These are phyloP conservation scores for Eilema caniola DNA, from an alignment of 2,888 invertebrate species.

Conservation along the genomic window DNA sequence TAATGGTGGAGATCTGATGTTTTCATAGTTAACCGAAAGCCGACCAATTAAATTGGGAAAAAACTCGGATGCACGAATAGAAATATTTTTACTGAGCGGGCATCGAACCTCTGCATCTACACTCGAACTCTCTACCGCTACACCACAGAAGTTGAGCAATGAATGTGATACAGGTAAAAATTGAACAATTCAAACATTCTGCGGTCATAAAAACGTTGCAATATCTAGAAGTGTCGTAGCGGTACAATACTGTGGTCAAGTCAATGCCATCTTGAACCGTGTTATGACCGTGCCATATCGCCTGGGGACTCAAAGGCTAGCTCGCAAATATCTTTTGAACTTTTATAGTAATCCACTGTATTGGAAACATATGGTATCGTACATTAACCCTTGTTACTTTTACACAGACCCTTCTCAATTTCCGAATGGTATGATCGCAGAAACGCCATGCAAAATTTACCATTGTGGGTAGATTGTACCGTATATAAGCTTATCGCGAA, in stretches of 20 bases:
- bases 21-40: too few species aligned
- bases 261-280: constrained; percentile 25
- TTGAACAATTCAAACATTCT: neutral
- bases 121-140: too few species aligned
- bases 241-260: constrained; percentile 21
- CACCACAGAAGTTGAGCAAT: neutral
- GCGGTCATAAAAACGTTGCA: constrained; percentile 19
- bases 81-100: too few species aligned
- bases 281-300: constrained; percentile 42
- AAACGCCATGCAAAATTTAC: constrained; percentile 65
- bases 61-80: too few species aligned
- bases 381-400: constrained; percentile 80
- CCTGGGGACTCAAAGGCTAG: constrained; percentile 21
- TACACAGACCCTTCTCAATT: constrained; percentile 78
- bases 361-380: constrained; percentile 68
- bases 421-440: constrained; percentile 64
- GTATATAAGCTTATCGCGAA: constrained; percentile 38
- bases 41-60: too few species aligned
- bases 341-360: constrained; percentile 67
- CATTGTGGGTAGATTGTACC: constrained; percentile 30
- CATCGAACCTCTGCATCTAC: too few species aligned
- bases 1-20: too few species aligned
- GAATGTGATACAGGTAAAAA: neutral
- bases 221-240: constrained; percentile 27
- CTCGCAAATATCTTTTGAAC: constrained; percentile 55